Base-by-base conservation (phyloP, 2,888 invertebrate genomes). In the Acrobeloides nanus region DNA sequence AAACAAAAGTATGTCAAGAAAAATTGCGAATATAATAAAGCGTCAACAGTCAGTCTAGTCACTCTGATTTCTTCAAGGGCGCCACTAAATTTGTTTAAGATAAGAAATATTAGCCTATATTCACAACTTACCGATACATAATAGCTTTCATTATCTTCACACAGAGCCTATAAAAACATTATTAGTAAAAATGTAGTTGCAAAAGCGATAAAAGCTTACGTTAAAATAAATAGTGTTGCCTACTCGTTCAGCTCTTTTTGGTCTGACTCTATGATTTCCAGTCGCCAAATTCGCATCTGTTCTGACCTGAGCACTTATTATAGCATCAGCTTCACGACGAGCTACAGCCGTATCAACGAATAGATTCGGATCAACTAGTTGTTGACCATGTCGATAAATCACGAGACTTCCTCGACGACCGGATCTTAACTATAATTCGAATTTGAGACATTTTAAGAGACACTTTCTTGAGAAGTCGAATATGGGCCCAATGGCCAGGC, bases 231-330 rank as follows among this genome's bases (percentile, higher is more conserved):
- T 39, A 35, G 25, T 39, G 15, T 39, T 39, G 25, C 39, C 39
- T 35, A 39, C 34, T 38, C 39, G 39, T 39, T 39, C 39, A 8
- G 39, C 39, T 39, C 38, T 39, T 39, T 39, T 39, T 38, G 39
- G 39, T 35, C 39, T 39, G 15, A 39, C 29, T 35, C 39, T 25
- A 39, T 39, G 39, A 39, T 38, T 25, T 39, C 39, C 39, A 39
- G 38, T 38, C 39, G 39, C 39, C 39, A 39, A 39, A 38, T 39
- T 39, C 34, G 39, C 39, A 39, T n/a, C 39, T 38, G 39, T 39
- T 39, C 38, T 39, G 38, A 10, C 33, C 39, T 39, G 34, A 35
- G 39, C 39, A 39, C 38, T 38, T 25, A 39, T 39, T 12, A 39
- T 25, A 39, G 39, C 25, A 25, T 39, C 39, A 39, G 39, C 39